These are phyloP conservation scores for Gymnoscopelus microlampas DNA, from an alignment of 2,797 vertebrate species.

Conservation along the genomic window DNA sequence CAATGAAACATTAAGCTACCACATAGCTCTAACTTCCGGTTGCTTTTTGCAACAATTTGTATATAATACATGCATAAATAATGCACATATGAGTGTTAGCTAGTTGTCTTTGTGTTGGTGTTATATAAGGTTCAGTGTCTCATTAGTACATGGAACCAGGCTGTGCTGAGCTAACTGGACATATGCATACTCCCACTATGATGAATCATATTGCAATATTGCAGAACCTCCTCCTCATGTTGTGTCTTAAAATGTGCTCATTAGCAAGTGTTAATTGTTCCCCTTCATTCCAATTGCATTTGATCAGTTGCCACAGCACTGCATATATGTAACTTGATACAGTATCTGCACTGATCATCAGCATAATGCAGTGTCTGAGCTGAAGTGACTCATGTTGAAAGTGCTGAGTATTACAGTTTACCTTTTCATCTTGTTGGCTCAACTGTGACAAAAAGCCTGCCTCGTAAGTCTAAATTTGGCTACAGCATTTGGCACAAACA, in stretches of 20 bases:
- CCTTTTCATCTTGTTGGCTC: slow-evolving; percentile 32
- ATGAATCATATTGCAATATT: slow-evolving; percentile 3
- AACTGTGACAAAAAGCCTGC: slow-evolving; percentile 47
- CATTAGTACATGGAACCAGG: not conserved
- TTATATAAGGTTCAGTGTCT: too few relatives aligned
- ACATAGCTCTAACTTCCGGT: too few relatives aligned
- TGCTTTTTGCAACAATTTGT: too few relatives aligned
- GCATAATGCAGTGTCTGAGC: slow-evolving; percentile 40
- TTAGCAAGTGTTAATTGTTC: not conserved
- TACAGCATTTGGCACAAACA: slow-evolving; percentile 27
- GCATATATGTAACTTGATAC: slow-evolving; percentile 29
- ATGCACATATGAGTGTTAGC: too few relatives aligned
- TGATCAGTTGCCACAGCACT: slow-evolving; percentile 5
- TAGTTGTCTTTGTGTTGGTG: too few relatives aligned
- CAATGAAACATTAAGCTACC: slow-evolving; percentile 18
- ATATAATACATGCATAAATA: too few relatives aligned
- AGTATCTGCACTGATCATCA: slow-evolving; percentile 11
- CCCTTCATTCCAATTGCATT: not conserved
- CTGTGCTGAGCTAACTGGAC: not conserved
- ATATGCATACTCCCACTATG: not conserved
- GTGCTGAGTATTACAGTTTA: slow-evolving; percentile 44
- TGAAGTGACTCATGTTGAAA: slow-evolving; percentile 58
- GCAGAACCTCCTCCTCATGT: not conserved
- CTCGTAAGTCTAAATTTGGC: slow-evolving; percentile 54
- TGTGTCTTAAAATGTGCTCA: not conserved